A percentile compares a stretch with the other conserved stretches of the same genome.
These are phyloP conservation scores for Bergia sp. DNA, from an alignment of 92 coral and sea anemone genomes.

Conservation along the genomic window DNA sequence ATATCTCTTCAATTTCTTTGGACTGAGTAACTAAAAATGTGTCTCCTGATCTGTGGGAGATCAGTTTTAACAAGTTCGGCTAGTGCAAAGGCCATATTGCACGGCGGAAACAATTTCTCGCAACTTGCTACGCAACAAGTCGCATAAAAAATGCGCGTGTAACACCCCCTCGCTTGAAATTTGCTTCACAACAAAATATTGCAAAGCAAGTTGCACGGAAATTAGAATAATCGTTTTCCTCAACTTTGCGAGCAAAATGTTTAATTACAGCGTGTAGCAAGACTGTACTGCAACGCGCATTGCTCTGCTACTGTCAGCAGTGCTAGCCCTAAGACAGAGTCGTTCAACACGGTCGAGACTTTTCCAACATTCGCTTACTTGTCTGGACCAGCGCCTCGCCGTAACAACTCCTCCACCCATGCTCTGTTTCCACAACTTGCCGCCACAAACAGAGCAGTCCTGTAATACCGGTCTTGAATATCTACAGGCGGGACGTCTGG, in stretches of 20 bases:
- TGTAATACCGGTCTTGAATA: slow-evolving; percentile 61
- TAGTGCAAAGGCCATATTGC: background rate
- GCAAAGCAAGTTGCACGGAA: no score
- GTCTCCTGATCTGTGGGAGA: background rate
- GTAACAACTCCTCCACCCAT: slow-evolving; percentile 71
- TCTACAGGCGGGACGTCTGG: slow-evolving; percentile 54
- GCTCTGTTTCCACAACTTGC: slow-evolving; percentile 64
- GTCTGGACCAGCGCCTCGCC: slow-evolving; percentile 65
- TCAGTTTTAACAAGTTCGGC: background rate
- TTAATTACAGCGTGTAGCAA: no score
- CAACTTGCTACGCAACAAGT: no score
- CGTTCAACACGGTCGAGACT: background rate
- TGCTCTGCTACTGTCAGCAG: no score
- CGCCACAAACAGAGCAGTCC: slow-evolving; percentile 80
- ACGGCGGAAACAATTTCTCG: background rate
- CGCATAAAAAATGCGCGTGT: no score
- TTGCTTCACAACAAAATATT: no score
- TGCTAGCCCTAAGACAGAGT: background rate
- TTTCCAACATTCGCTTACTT: slow-evolving; percentile 14
- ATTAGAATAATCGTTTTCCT: no score
- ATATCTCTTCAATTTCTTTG: slow-evolving; percentile 3
- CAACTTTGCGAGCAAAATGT: no score
- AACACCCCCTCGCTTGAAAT: no score
- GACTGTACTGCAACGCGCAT: no score
- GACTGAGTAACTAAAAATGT: slow-evolving; percentile 26